Percentiles rank a stretch among this genome's conserved stretches.
phyloP scores from a whole-genome alignment of 2,113 vertebrate genomes.

The Macrotus californicus region DNA sequence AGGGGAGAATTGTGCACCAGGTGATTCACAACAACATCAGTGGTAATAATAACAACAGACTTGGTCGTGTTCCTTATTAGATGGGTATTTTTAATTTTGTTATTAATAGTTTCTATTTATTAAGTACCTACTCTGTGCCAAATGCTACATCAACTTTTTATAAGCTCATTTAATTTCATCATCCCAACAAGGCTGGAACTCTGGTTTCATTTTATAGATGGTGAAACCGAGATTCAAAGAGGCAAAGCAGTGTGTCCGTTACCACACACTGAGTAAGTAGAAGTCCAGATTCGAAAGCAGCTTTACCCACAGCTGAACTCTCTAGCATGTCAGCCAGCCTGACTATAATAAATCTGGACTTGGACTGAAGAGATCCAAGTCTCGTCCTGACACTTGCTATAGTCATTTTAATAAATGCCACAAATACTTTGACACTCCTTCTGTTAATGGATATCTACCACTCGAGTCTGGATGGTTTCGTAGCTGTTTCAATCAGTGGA shows the following conservation, averaged over 20 bases:
- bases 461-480: accelerated
- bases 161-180: not conserved
- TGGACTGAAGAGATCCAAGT: not conserved
- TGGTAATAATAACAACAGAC: not conserved
- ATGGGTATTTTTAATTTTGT: not conserved
- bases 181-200: not conserved
- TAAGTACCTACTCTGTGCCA: not conserved
- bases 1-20: not conserved
- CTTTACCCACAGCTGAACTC: not conserved
- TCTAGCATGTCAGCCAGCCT: not conserved
- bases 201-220: not conserved
- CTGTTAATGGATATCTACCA: accelerated
- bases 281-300: not conserved
- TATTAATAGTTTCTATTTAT: not conserved
- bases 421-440: accelerated
- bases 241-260: not conserved
- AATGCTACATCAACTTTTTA: not conserved
- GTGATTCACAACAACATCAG: not conserved
- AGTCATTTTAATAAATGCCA: not conserved
- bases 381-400: not conserved
- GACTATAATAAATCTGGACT: not conserved
- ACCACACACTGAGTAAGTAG: not conserved
- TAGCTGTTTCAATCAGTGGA: accelerated
- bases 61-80: not conserved
- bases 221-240: not conserved